Conservation (phyloP, 2,888 invertebrate species). For the Shargacucullia verbasci region DNA sequence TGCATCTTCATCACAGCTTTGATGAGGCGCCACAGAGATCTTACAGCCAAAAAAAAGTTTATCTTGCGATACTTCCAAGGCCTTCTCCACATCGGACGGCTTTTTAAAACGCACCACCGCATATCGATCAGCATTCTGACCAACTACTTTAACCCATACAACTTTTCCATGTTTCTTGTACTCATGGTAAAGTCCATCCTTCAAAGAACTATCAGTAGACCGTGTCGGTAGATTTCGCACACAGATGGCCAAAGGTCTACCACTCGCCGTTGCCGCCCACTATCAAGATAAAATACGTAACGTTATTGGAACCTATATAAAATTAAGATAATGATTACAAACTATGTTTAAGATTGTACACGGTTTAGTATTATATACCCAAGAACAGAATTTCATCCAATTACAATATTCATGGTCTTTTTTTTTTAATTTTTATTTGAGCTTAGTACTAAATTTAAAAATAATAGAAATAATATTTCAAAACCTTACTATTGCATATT, state of each 20-base stretch:
- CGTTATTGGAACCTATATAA: conserved; percentile 42
- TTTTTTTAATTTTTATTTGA: too few relatives aligned
- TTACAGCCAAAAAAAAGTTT: conserved; percentile 99
- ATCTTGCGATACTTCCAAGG: conserved; percentile 98
- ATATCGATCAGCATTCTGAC: conserved; percentile 96
- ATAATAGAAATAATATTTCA: too few relatives aligned
- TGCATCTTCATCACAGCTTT: conserved; percentile 96
- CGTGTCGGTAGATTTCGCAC: conserved; percentile 96
- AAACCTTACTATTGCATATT: too few relatives aligned
- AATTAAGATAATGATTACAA: conserved; percentile 1
- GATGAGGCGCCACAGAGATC: conserved; percentile 98
- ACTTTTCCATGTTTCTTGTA: conserved; percentile 99
- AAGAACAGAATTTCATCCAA: too few relatives aligned
- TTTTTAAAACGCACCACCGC: conserved; percentile 98
- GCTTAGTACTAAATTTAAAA: too few relatives aligned
- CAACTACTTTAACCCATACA: conserved; percentile 97
- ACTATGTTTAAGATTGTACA: not conserved
- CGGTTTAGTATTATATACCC: too few relatives aligned
- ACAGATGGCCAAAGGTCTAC: conserved; percentile 95
- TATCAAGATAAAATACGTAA: conserved; percentile 63
- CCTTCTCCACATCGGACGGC: conserved; percentile 98
- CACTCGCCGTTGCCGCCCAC: conserved; percentile 91
- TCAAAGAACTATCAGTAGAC: conserved; percentile 97
- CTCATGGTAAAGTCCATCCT: conserved; percentile 99
- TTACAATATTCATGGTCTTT: too few relatives aligned